These are phyloP conservation scores for Acomys russatus DNA, from an alignment of 2,797 vertebrate species.

Conservation along the genomic window DNA sequence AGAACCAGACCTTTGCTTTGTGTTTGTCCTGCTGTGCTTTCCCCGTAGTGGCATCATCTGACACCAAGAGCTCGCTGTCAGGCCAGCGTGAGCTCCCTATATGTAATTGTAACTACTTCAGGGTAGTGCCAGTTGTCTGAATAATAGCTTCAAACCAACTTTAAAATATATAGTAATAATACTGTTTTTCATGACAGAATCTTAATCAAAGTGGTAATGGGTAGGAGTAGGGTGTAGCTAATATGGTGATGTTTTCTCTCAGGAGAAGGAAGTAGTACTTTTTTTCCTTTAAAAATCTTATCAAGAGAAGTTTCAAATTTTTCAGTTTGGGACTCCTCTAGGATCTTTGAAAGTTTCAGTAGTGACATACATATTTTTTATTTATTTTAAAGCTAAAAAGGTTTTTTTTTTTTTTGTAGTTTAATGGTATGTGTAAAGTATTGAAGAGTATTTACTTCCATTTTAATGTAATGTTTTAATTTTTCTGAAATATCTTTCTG, in stretches of 20 bases:
- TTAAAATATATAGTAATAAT: conserved; percentile 2
- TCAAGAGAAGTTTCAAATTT: conserved; percentile 26
- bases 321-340: conserved; percentile 13
- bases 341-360: conserved; percentile 27
- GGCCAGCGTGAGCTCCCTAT: background rate
- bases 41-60: background rate
- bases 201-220: conserved; percentile 29
- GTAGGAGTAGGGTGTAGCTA: background rate
- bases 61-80: conserved; percentile 9
- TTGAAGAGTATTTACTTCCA: conserved; percentile 11
- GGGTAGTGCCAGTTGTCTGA: conserved; percentile 8
- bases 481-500: background rate
- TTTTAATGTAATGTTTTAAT: conserved; percentile 56
- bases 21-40: background rate
- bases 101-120: background rate
- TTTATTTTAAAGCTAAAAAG: no score
- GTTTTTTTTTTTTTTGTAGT: background rate
- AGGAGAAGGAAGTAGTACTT: background rate
- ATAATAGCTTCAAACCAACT: conserved; percentile 29
- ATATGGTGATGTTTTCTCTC: background rate
- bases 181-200: conserved; percentile 14
- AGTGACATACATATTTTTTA: background rate
- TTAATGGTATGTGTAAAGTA: background rate
- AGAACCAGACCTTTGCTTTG: background rate
- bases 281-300: background rate